Evolutionary conservation across 2,797 vertebrate genomes (phyloP), one percentile per base, ranked within the genome.

Genomic region (Mormyrus hasselquistii): DNA sequence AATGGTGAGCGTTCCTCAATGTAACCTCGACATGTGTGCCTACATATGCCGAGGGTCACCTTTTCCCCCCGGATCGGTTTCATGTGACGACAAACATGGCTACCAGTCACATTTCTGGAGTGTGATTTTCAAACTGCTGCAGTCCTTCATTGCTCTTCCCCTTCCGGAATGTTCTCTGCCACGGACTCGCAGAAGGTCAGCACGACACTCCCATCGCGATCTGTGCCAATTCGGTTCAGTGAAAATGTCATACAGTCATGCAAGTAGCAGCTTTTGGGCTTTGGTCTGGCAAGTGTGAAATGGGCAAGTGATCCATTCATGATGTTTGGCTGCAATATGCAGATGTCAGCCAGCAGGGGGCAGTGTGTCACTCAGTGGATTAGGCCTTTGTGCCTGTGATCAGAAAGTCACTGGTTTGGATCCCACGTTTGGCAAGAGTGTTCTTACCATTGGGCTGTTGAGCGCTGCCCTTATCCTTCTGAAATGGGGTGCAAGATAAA

Each of bases 1-100:
- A 91, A 90, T 25, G 90, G 90, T 91, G 59, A 91, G 41, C 0
- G 14, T 38, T 1, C n/a, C 29, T 1, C 14, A 8, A 12, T 12
- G 16, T 16, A 4, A 25, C 50, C 9, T 38, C 14, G 4, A 52
- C 1, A 85, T 4, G 38, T 0, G 38, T 53, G n/a, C 55, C n/a
- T 6, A 29, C 2, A 88, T 25, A 2, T 12, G 49, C 44, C 0
- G 14, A 9, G 25, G 16, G 4, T 59, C 38, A 88, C 9, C 3
- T 8, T 52, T 14, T 7, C 16, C 65, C 19, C 3, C 7, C 14
- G 69, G n/a, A 29, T 62, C 1, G 38, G 34, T 9, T 50, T 12
- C 47, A 2, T 25, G 41, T 50, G n/a, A 50, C 25, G 4, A 50
- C 12, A 22, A 22, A 50, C 82, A 84, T 84, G 44, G 41, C 82